A percentile compares a stretch with the other conserved stretches of the same genome.
These are phyloP conservation scores for Drosophila pseudotakahashii DNA, from an alignment of 2,888 invertebrate genomes.

Conservation along the genomic window DNA sequence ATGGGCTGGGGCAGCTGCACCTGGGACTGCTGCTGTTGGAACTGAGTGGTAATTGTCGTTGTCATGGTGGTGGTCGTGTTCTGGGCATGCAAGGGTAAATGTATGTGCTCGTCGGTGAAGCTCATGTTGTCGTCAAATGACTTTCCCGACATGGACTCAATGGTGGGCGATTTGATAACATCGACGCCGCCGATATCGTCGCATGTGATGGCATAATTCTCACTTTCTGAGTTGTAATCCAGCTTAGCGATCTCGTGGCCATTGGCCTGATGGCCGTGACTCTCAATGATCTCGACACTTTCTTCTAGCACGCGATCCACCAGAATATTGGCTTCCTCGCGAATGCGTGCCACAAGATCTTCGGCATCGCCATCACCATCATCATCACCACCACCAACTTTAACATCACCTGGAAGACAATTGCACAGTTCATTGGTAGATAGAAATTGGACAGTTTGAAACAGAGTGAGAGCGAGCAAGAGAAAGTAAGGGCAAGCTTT, in stretches of 20 bases:
- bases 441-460: conserved; percentile 59
- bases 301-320: conserved; percentile 84
- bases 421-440: conserved; percentile 69
- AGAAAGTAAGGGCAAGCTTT: conserved; percentile 51
- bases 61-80: conserved; percentile 56
- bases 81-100: conserved; percentile 75
- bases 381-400: conserved; percentile 65
- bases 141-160: conserved; percentile 84
- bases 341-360: conserved; percentile 71
- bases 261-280: conserved; percentile 70
- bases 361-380: conserved; percentile 60
- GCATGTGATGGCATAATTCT: conserved; percentile 84
- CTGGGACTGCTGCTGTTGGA: conserved; percentile 54
- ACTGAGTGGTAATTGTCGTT: conserved; percentile 56
- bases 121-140: conserved; percentile 84
- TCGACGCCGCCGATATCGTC: conserved; percentile 83
- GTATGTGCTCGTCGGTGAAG: conserved; percentile 81
- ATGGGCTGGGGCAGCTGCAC: conserved; percentile 33
- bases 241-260: conserved; percentile 65
- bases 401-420: conserved; percentile 72
- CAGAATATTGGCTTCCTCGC: conserved; percentile 83
- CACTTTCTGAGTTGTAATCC: conserved; percentile 83
- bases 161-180: conserved; percentile 83
- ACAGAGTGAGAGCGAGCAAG: conserved; percentile 14
- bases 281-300: conserved; percentile 81